Conservation (phyloP, 2,888 invertebrate species). For the Microchrysa polita region DNA sequence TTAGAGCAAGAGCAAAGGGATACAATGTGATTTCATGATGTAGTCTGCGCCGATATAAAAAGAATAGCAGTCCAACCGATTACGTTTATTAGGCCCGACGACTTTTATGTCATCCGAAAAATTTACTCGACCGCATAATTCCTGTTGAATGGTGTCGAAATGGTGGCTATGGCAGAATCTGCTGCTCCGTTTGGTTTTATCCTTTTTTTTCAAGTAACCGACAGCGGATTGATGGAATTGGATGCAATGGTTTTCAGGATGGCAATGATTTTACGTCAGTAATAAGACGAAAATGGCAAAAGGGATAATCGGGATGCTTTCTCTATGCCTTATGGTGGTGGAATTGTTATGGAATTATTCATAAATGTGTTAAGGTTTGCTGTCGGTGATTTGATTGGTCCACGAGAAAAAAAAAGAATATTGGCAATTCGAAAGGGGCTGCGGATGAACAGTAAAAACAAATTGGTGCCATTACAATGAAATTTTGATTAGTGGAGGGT, state of each 20-base stretch:
- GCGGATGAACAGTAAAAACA: not conserved
- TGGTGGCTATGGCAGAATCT: no score
- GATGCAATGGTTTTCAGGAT: constrained; percentile 22
- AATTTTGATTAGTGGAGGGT: not conserved
- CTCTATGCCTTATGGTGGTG: constrained; percentile 1
- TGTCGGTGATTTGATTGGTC: constrained; percentile 6
- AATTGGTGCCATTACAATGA: not conserved
- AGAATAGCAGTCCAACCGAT: constrained; percentile 6
- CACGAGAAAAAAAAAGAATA: constrained; percentile 6
- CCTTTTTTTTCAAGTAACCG: not conserved
- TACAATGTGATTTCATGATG: not conserved
- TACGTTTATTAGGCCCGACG: constrained; percentile 26
- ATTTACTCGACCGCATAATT: constrained; percentile 43
- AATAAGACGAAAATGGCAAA: constrained; percentile 22
- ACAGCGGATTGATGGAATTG: constrained; percentile 39
- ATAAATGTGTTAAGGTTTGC: constrained; percentile 24
- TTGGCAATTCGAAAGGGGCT: not conserved
- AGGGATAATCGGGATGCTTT: constrained; percentile 9
- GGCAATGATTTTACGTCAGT: not conserved
- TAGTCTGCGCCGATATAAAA: not conserved
- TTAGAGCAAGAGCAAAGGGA: constrained; percentile 5
- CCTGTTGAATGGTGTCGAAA: constrained; percentile 11
- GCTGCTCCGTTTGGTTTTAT: constrained; percentile 19
- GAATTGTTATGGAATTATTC: constrained; percentile 37
- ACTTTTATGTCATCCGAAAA: constrained; percentile 40